A percentile compares a stretch with the other conserved stretches of the same genome.
Conservation (phyloP, 64 coral and sea anemone species). For the Orbicella faveolata region DNA sequence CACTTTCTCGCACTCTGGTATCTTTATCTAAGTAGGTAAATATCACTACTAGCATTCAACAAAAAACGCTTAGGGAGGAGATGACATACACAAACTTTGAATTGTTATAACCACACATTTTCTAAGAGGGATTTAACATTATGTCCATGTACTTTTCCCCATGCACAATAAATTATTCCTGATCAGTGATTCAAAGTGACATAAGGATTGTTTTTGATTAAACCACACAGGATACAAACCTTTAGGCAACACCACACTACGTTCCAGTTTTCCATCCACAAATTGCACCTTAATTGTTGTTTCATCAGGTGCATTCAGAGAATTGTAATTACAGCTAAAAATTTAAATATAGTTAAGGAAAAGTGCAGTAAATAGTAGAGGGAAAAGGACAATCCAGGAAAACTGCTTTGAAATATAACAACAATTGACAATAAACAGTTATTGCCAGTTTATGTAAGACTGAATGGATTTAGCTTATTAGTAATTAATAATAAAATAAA, state of each 20-base stretch:
- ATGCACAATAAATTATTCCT: too few relatives aligned
- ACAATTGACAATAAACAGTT: neutral
- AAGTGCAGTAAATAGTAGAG: neutral
- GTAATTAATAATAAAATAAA: too few relatives aligned
- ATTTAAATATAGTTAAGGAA: constrained; percentile 9
- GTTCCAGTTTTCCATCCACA: constrained; percentile 31
- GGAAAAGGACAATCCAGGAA: neutral
- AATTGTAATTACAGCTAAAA: constrained; percentile 5
- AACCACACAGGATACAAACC: neutral
- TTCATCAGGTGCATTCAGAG: neutral
- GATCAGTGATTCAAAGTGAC: too few relatives aligned
- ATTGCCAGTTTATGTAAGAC: too few relatives aligned
- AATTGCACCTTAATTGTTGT: constrained; percentile 12
- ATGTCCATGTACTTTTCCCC: neutral
- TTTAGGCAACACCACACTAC: neutral
- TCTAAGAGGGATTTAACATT: too few relatives aligned
- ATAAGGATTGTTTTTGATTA: neutral
- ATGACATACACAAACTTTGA: too few relatives aligned
- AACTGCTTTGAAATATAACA: neutral
- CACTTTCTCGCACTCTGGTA: too few relatives aligned
- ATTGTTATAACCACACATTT: too few relatives aligned
- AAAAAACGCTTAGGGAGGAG: too few relatives aligned
- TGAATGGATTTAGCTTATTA: too few relatives aligned
- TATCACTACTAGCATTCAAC: too few relatives aligned
- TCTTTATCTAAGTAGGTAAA: too few relatives aligned